Percentiles rank a stretch among this genome's conserved stretches.
These are phyloP conservation scores for Calidris pygmaea DNA, from an alignment of 2,113 vertebrate species.

Conservation along the genomic window DNA sequence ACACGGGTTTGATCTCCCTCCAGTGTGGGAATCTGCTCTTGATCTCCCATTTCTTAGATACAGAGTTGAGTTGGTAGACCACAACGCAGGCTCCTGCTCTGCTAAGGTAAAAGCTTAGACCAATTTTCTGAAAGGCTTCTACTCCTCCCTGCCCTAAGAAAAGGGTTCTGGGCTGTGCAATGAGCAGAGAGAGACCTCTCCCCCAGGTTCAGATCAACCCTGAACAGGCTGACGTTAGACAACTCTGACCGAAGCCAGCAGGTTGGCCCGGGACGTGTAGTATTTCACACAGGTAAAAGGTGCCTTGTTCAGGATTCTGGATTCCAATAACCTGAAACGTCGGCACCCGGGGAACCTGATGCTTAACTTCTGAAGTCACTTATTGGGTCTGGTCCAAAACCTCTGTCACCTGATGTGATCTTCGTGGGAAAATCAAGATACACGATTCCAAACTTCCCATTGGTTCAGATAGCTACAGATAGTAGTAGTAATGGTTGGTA, in stretches of 20 bases:
- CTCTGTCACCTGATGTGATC: not conserved
- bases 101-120: not conserved
- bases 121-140: not conserved
- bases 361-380: not conserved
- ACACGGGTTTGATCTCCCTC: not conserved
- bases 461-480: not conserved
- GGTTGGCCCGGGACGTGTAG: not conserved
- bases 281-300: not conserved
- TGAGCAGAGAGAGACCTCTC: not conserved
- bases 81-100: not conserved
- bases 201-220: no score
- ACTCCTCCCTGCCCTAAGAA: not conserved
- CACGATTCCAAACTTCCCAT: not conserved
- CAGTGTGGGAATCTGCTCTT: not conserved
- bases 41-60: not conserved
- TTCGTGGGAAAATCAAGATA: constrained; percentile 3
- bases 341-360: not conserved
- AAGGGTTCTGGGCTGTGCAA: not conserved
- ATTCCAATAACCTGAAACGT: not conserved
- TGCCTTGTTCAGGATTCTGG: not conserved
- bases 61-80: not conserved
- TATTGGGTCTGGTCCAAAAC: not conserved
- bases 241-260: not conserved
- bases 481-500: not conserved
- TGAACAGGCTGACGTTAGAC: not conserved